Conservation (phyloP, 2,113 vertebrate genomes). For the Rhadina sibilatrix region DNA sequence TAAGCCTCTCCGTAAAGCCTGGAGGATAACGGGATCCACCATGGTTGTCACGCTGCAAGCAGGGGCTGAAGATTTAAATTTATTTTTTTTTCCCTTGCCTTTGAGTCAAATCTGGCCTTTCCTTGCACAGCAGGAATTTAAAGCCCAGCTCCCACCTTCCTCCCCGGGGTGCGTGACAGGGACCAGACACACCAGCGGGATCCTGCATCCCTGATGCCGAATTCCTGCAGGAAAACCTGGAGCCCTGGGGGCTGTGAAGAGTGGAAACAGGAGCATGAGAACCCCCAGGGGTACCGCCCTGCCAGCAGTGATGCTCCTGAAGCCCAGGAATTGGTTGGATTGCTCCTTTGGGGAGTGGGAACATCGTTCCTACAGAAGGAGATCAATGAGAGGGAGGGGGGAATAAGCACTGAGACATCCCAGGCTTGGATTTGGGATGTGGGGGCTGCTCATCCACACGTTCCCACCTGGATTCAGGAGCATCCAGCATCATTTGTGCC, state of each 20-base stretch:
- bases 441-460: fast-evolving
- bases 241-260: background rate
- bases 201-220: background rate
- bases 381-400: fast-evolving
- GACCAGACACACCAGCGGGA: fast-evolving
- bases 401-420: background rate
- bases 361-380: fast-evolving
- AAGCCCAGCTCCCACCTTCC: background rate
- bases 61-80: background rate
- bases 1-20: constrained; percentile 2
- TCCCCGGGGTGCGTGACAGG: fast-evolving
- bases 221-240: background rate
- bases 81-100: background rate
- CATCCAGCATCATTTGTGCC: background rate
- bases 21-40: constrained; percentile 38
- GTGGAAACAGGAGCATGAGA: fast-evolving
- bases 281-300: background rate
- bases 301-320: background rate
- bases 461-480: background rate
- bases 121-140: constrained; percentile 34
- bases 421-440: background rate
- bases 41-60: background rate
- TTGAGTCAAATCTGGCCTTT: background rate
- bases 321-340: background rate
- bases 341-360: background rate